Evolutionary conservation across 2,888 invertebrate genomes (phyloP).

Genomic region (Antheraea yamamai): DNA sequence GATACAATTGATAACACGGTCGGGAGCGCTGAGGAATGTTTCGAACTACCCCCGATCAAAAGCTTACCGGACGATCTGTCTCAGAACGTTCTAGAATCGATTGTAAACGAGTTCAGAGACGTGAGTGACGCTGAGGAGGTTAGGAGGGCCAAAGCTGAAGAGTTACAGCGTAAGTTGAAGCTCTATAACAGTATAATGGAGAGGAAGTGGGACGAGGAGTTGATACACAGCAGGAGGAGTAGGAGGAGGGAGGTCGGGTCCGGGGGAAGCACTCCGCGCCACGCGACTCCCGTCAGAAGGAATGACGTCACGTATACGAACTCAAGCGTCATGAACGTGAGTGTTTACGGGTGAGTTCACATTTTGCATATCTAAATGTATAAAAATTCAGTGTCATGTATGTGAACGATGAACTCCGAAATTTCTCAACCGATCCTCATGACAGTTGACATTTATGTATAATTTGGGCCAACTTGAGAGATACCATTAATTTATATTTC

Average conservation of each 20-base stretch:
- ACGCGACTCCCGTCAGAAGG: slow-evolving; percentile 51
- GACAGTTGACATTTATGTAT: no score
- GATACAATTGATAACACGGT: slow-evolving; percentile 62
- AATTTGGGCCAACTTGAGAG: no score
- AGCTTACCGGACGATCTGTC: slow-evolving; percentile 73
- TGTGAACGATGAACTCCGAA: no score
- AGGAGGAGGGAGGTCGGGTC: slow-evolving; percentile 54
- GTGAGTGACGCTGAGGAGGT: slow-evolving; percentile 62
- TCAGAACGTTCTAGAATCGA: slow-evolving; percentile 67
- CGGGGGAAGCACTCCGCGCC: slow-evolving; percentile 56
- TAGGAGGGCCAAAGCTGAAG: slow-evolving; percentile 53
- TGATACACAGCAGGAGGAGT: slow-evolving; percentile 82
- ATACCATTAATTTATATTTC: no score
- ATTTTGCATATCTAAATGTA: no score
- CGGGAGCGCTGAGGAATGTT: slow-evolving; percentile 87
- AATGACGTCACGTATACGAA: slow-evolving; percentile 52
- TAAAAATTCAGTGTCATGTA: no score
- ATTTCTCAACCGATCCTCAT: no score
- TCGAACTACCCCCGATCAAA: slow-evolving; percentile 85
- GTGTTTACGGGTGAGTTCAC: slow-evolving; percentile 53
- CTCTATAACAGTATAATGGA: slow-evolving; percentile 87
- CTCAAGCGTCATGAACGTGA: slow-evolving; percentile 65
- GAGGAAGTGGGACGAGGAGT: slow-evolving; percentile 87
- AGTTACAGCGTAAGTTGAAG: slow-evolving; percentile 80
- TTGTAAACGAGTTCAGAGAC: slow-evolving; percentile 69